Evolutionary conservation across 2,113 vertebrate genomes (phyloP), one percentile per base, ranked within the genome.

Genomic region (Pangasianodon gigas): DNA sequence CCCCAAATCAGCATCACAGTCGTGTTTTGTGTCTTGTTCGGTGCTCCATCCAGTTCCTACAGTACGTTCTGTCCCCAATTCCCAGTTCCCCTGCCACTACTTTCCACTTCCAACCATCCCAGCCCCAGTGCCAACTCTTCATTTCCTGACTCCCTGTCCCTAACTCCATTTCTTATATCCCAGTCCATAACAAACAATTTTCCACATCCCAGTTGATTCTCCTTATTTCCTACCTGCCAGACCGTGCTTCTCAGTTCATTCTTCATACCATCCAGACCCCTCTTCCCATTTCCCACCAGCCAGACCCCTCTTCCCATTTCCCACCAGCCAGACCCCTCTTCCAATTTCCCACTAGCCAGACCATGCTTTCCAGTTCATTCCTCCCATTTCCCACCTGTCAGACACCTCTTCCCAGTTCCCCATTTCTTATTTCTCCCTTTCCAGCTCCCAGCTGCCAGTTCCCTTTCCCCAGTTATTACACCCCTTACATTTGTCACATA

Each of bases 1-100:
- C 87, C 32, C 79, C 88, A 67, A 81, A 87, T 85, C 92, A 48
- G 85, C 87, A 88, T 51, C 71, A 18, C 60, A 88, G 77, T 56
- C 11, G 44, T 77, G 71, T 69, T 87, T 69, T 29, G 46, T 54
- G 60, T 88, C 51, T 65, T 69, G 32, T 83, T 71, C 29, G 67
- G 65, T 62, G 6, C 11, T 79, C 54, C 52, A 71, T 29, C 21
- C 18, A 71, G 19, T 85, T 11, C 37, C 21, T 24, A 62, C 37
- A 37, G 37, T 37, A 37, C 0, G 1, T 84, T 41, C 24, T 1
- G 7, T 24, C 24, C 21, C 58, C 19, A 65, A 60, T 62, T 85
- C 24, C 60, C 41, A 54, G 56, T 85, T 85, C 1, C 54, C 37
- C 54, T 16, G 18, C 52, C 52, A 84, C 6, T 65, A 32, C 37